Percentiles rank a stretch among this genome's conserved stretches.
Evolutionary conservation across 2,888 invertebrate species (phyloP).

Genomic region (Lasioglossum malachurum): DNA sequence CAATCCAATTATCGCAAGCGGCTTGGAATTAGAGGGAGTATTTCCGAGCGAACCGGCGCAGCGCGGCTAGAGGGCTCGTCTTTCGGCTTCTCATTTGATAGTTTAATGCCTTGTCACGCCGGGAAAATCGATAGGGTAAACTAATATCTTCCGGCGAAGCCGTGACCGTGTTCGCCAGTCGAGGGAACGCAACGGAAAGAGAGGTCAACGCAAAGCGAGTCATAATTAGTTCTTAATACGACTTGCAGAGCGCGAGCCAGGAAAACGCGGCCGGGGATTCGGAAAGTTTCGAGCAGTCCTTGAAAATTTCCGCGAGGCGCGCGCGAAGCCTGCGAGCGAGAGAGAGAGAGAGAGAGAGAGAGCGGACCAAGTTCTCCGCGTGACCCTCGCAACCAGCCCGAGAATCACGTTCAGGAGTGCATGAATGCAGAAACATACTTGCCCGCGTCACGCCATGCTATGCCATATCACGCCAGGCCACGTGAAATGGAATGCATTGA

Average conservation of each 20-base stretch:
- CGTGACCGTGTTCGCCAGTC: background rate
- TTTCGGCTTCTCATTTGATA: background rate
- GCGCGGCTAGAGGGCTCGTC: background rate
- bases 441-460: constrained; percentile 57
- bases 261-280: constrained; percentile 24
- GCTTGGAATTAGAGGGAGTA: background rate
- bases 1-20: background rate
- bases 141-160: constrained; percentile 1
- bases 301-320: constrained; percentile 47
- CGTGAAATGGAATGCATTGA: constrained; percentile 66
- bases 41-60: background rate
- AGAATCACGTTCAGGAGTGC: constrained; percentile 46
- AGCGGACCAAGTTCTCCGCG: constrained; percentile 12
- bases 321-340: background rate
- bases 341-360: background rate
- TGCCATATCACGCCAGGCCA: constrained; percentile 58
- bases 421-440: constrained; percentile 50
- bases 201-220: background rate
- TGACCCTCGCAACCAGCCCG: constrained; percentile 38
- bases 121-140: background rate
- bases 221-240: constrained; percentile 24
- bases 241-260: constrained; percentile 18
- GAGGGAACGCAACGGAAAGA: background rate
- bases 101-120: background rate
- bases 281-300: constrained; percentile 56